Conservation (phyloP, 2,888 invertebrate genomes). For the Polietes domitor region DNA sequence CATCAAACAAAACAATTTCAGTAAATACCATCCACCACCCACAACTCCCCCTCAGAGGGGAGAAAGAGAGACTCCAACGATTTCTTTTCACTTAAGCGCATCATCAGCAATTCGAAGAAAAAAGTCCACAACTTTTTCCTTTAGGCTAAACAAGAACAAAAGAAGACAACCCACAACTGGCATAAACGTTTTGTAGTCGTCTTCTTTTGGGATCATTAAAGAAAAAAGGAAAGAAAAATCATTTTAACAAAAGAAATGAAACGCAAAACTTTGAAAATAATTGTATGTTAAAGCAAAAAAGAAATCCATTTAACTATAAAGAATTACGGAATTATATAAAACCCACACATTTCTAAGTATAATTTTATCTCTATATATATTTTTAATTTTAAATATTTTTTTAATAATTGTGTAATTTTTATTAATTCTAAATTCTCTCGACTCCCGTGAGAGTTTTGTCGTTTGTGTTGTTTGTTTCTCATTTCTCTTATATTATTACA, state of each 20-base stretch:
- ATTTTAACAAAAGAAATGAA: constrained; percentile 30
- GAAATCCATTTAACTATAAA: constrained; percentile 51
- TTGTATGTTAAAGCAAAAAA: constrained; percentile 58
- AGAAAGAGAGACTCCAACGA: constrained; percentile 46
- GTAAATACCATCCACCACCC: constrained; percentile 34
- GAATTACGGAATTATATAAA: constrained; percentile 60
- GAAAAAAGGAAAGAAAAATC: constrained; percentile 22
- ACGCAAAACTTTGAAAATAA: constrained; percentile 39
- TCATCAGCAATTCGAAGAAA: constrained; percentile 33
- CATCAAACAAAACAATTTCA: constrained; percentile 54
- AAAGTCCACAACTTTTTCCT: constrained; percentile 41
- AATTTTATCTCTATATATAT: constrained; percentile 63
- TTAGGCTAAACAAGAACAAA: constrained; percentile 53
- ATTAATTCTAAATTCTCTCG: constrained; percentile 40
- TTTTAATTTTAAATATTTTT: constrained; percentile 59
- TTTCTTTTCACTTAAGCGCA: constrained; percentile 44
- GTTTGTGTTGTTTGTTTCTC: constrained; percentile 48
- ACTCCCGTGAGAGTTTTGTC: constrained; percentile 36
- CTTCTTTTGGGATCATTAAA: constrained; percentile 51
- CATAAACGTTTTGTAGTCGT: constrained; percentile 23
- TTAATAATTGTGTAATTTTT: constrained; percentile 58
- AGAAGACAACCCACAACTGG: constrained; percentile 18
- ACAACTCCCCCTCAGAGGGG: constrained; percentile 30
- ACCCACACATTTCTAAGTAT: constrained; percentile 60
- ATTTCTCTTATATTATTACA: constrained; percentile 3